Evolutionary conservation across 35 echinoderm and acorn worm species (phyloP).

Genomic region (Anneissia japonica): DNA sequence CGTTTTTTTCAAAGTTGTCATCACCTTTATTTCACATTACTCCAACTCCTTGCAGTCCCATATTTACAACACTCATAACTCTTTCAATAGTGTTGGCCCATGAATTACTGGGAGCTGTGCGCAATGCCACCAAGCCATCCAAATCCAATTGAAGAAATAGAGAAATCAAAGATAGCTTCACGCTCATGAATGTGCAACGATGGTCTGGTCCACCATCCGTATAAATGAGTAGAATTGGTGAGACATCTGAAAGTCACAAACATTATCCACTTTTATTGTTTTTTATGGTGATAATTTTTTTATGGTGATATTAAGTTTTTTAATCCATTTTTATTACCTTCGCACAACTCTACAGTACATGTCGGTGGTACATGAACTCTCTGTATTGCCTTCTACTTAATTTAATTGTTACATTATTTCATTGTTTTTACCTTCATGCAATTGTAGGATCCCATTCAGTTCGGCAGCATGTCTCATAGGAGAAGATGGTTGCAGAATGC

Average conservation of each 20-base stretch:
- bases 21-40: not conserved
- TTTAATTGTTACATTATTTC: too few relatives aligned
- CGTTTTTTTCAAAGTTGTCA: not conserved
- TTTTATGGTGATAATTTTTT: too few relatives aligned
- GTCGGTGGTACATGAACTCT: too few relatives aligned
- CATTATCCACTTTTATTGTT: too few relatives aligned
- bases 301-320: too few relatives aligned
- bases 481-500: constrained; percentile 47
- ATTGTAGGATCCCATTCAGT: too few relatives aligned
- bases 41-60: constrained; percentile 9
- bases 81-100: constrained; percentile 23
- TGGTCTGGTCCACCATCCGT: constrained; percentile 19
- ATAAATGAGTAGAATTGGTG: not conserved
- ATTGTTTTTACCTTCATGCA: too few relatives aligned
- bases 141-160: not conserved
- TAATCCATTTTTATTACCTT: too few relatives aligned
- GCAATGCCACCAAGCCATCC: not conserved
- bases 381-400: too few relatives aligned
- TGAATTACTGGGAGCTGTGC: not conserved
- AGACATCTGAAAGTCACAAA: too few relatives aligned
- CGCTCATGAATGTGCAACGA: not conserved
- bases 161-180: constrained; percentile 18
- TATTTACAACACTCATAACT: constrained; percentile 13
- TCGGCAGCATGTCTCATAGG: constrained; percentile 18
- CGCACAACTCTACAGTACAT: too few relatives aligned